A percentile compares a stretch with the other conserved stretches of the same genome.
phyloP scores from a whole-genome alignment of 2,113 vertebrate species.

The Dipodomys ordii region DNA sequence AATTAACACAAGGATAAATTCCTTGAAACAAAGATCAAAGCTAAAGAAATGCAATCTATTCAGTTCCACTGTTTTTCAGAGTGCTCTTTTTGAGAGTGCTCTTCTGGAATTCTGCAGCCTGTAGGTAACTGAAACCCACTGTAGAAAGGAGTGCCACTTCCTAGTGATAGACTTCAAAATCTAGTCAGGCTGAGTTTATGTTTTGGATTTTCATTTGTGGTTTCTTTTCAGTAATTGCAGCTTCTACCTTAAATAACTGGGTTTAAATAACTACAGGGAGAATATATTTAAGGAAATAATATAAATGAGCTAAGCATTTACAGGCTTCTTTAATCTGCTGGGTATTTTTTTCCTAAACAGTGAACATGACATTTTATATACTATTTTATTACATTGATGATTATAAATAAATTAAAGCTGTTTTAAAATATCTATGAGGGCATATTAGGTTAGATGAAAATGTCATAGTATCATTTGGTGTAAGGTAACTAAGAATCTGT shows the following conservation, averaged over 20 bases:
- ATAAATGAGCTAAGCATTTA: background rate
- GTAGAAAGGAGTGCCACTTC: background rate
- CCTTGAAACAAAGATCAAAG: background rate
- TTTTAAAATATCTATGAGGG: rapidly evolving
- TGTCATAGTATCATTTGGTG: background rate
- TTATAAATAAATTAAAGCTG: no score
- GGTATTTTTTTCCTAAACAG: background rate
- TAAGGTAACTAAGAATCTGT: no score
- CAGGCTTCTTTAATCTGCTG: background rate
- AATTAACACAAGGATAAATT: background rate
- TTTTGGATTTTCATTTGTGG: background rate
- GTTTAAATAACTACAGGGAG: background rate
- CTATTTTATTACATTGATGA: background rate
- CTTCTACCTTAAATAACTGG: no score
- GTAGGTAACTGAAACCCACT: background rate
- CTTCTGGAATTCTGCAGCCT: background rate
- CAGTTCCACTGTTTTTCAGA: background rate
- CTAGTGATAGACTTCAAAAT: background rate
- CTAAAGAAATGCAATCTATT: background rate
- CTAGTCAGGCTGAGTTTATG: background rate
- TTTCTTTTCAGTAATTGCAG: background rate
- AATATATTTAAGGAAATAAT: background rate
- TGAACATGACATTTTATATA: background rate
- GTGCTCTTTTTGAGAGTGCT: no score
- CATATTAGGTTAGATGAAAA: background rate